A percentile compares a stretch with the other conserved stretches of the same genome.
Evolutionary conservation across 1,140 invertebrate species (phyloP).

Genomic region (Hyposmocoma kahamanoa): DNA sequence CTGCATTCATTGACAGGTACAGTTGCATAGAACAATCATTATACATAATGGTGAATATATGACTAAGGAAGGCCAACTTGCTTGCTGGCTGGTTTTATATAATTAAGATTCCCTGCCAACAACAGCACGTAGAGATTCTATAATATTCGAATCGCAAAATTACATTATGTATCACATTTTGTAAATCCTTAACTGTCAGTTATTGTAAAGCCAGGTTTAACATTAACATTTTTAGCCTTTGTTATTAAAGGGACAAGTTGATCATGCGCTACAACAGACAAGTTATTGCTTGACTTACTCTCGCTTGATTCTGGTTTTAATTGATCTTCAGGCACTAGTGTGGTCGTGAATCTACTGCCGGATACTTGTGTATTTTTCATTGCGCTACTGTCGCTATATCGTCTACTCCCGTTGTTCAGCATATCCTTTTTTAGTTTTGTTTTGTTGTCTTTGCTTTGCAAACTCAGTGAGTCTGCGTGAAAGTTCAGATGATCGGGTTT

Average conservation of each 20-base stretch:
- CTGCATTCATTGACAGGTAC: too few relatives aligned
- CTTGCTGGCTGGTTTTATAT: too few relatives aligned
- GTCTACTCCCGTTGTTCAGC: constrained; percentile 48
- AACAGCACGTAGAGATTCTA: too few relatives aligned
- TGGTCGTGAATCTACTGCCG: constrained; percentile 56
- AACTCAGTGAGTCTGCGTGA: constrained; percentile 42
- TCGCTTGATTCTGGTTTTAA: constrained; percentile 31
- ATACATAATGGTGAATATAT: too few relatives aligned
- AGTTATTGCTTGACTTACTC: constrained; percentile 28
- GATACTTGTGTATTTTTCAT: constrained; percentile 40
- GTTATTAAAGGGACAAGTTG: constrained; percentile 19
- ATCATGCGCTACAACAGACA: constrained; percentile 8
- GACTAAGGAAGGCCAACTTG: too few relatives aligned
- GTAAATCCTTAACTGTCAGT: constrained; percentile 13
- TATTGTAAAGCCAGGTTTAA: constrained; percentile 52
- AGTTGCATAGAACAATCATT: too few relatives aligned
- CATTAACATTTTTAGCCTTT: constrained; percentile 38
- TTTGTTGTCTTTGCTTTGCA: constrained; percentile 41
- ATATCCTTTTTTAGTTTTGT: constrained; percentile 33
- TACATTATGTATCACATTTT: background rate
- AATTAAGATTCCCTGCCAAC: too few relatives aligned
- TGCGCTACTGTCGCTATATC: constrained; percentile 58
- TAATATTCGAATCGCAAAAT: background rate
- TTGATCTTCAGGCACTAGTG: constrained; percentile 45
- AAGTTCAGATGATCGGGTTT: constrained; percentile 33